Percentiles rank a stretch among this genome's conserved stretches.
Evolutionary conservation across 2,888 invertebrate species (phyloP).

Genomic region (Drosophila silvestris): DNA sequence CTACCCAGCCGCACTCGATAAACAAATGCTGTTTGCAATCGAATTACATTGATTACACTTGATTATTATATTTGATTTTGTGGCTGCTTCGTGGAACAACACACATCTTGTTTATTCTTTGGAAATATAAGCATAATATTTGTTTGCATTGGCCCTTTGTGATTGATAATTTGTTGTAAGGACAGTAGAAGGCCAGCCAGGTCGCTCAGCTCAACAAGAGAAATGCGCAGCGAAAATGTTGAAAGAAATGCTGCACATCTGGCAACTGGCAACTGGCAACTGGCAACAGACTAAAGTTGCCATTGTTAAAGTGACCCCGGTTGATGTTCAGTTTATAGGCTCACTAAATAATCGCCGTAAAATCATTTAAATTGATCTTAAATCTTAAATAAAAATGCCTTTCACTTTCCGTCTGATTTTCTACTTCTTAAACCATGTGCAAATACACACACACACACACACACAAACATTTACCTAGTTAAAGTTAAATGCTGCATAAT

Average conservation of each 20-base stretch:
- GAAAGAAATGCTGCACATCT: conserved; percentile 40
- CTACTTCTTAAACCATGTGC: background rate
- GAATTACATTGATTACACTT: conserved; percentile 75
- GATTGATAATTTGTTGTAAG: conserved; percentile 40
- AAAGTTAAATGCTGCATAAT: background rate
- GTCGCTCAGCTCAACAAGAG: background rate
- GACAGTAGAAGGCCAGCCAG: conserved; percentile 42
- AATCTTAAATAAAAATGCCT: background rate
- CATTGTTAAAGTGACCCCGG: background rate
- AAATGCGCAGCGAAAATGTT: conserved; percentile 57
- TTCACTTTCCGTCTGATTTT: background rate
- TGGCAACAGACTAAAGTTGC: background rate
- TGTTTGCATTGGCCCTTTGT: conserved; percentile 62
- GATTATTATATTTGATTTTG: conserved; percentile 71
- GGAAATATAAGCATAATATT: conserved; percentile 36
- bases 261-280: conserved; percentile 35
- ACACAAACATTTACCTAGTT: no score
- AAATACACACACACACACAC: background rate
- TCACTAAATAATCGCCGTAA: background rate
- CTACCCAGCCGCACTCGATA: conserved; percentile 48
- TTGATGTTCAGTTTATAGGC: background rate
- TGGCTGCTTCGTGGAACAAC: conserved; percentile 10
- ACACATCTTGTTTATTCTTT: conserved; percentile 68
- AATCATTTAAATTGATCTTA: background rate
- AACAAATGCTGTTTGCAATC: conserved; percentile 71